Conservation (phyloP, 2,113 vertebrate genomes). For the Mobula hypostoma region DNA sequence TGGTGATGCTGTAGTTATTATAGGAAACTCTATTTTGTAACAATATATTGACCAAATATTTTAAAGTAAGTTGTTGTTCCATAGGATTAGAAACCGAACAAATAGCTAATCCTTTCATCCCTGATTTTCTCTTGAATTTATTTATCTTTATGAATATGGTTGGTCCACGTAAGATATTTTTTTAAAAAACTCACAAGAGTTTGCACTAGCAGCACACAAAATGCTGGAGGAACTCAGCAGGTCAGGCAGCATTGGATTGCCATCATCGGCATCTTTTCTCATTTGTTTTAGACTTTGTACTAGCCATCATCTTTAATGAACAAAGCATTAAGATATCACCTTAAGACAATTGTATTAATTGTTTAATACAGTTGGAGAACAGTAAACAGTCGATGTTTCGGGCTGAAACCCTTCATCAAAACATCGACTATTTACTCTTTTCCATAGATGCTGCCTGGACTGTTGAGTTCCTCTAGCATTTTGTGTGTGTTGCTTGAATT, state of each 20-base stretch:
- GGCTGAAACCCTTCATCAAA: too few species aligned
- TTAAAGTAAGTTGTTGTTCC: neutral
- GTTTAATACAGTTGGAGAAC: too few species aligned
- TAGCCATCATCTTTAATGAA: neutral
- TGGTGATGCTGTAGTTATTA: neutral
- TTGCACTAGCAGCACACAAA: neutral
- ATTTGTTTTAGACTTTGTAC: neutral
- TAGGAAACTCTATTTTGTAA: neutral
- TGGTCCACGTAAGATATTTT: neutral
- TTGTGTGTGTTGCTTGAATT: too few species aligned
- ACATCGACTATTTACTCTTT: too few species aligned
- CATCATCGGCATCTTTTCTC: too few species aligned
- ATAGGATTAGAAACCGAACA: neutral
- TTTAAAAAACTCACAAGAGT: neutral
- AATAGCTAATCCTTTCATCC: neutral
- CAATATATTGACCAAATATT: neutral
- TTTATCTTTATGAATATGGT: neutral
- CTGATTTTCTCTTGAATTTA: neutral
- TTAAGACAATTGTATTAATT: too few species aligned
- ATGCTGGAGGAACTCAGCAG: too few species aligned
- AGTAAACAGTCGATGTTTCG: too few species aligned
- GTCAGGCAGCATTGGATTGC: too few species aligned
- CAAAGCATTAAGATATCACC: too few species aligned
- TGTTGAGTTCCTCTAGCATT: too few species aligned
- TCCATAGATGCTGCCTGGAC: too few species aligned